Evolutionary conservation across 2,888 invertebrate species (phyloP).

Genomic region (Sinotaia quadrata): DNA sequence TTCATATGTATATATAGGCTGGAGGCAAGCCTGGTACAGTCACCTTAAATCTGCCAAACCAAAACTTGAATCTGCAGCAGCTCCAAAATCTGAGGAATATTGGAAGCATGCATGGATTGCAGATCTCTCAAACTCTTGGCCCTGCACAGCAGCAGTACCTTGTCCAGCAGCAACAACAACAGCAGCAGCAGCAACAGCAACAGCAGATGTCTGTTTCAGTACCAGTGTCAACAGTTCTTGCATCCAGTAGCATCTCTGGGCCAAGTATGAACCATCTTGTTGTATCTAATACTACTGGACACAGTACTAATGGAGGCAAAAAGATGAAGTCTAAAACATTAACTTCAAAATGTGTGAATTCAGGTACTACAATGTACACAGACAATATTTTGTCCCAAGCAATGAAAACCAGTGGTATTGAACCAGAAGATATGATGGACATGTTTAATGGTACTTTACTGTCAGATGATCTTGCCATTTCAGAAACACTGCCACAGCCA

Average conservation of each 20-base stretch:
- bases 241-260: background rate
- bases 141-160: slow-evolving; percentile 27
- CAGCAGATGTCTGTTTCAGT: slow-evolving; percentile 29
- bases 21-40: slow-evolving; percentile 40
- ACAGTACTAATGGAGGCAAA: slow-evolving; percentile 10
- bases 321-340: background rate
- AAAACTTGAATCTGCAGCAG: slow-evolving; percentile 52
- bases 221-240: slow-evolving; percentile 17
- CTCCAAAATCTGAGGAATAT: slow-evolving; percentile 36
- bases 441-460: background rate
- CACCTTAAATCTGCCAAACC: slow-evolving; percentile 54
- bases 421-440: background rate
- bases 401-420: slow-evolving; percentile 29
- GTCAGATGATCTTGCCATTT: slow-evolving; percentile 15
- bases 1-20: too few species aligned
- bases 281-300: background rate
- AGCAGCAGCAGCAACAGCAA: slow-evolving; percentile 35
- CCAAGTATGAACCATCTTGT: too few species aligned
- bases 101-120: slow-evolving; percentile 37
- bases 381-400: slow-evolving; percentile 32
- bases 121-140: slow-evolving; percentile 18
- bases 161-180: slow-evolving; percentile 32
- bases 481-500: slow-evolving; percentile 19
- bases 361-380: background rate
- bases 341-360: background rate